Base-by-base conservation (phyloP, 2,797 vertebrate species). In the Acrocephalus scirpaceus region DNA sequence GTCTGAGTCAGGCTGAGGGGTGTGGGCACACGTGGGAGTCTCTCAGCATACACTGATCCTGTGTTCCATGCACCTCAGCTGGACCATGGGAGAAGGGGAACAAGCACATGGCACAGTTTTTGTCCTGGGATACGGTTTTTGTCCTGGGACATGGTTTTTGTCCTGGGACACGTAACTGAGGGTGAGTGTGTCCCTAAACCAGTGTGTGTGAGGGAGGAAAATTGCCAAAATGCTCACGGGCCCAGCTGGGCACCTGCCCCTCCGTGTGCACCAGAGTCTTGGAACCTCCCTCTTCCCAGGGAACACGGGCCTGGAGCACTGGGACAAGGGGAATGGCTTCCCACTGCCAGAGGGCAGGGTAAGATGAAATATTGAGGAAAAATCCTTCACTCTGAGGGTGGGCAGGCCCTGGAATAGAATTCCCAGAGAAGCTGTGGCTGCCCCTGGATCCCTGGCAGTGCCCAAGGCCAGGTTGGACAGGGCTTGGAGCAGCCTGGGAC, bases 351-450 rank as follows among this genome's bases (percentile, higher is more conserved):
- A 38, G 38, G 69, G 34, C 48, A 81, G 47, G 12, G 16, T 5
- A 3, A 20, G 44, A 45, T 18, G n/a, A 6, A 16, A 75, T 20
- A 22, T 1, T 0, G 3, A 18, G 26, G 10, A 18, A 12, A 32
- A 48, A 42, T 20, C 2, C 44, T n/a, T 44, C 44, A 20, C n/a
- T 8, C 11, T 9, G 50, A 71, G 57, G 8, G 20, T 22, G 65
- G 8, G 0, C 2, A 34, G n/a, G 25, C 16, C 36, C 53, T 40
- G 61, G 53, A 40, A 58, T 19, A 15, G 60, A 44, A 3, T 36
- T 32, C 32, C 56, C 50, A 75, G 71, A 38, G 27, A 2, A 50
- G 23, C 48, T 74, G 54, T 23, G 62, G 47, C 47, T 88, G 62
- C 26, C 16, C 27, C 16, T 44, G 42, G 42, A 26, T 22, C 65